Percentiles rank a stretch among this genome's conserved stretches.
phyloP scores from a whole-genome alignment of 2,888 invertebrate species.

The Physocephala rufipes region DNA sequence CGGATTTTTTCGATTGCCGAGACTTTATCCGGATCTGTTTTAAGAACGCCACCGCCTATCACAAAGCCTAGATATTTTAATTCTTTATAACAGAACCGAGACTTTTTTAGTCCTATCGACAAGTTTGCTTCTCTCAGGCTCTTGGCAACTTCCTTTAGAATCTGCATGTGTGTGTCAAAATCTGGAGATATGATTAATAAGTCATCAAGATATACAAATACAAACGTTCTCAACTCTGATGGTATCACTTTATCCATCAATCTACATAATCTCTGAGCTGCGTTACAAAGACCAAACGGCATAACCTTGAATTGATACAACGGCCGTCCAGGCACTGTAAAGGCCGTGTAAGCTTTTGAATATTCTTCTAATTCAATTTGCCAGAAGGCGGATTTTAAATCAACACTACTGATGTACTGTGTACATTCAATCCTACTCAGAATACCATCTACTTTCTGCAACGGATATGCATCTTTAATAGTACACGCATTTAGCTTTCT shows the following conservation, averaged over 20 bases:
- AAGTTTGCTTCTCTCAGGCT: not conserved
- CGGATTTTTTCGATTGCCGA: not conserved
- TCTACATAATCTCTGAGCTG: slow-evolving; percentile 5
- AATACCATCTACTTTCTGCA: too few species aligned
- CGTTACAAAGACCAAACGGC: slow-evolving; percentile 21
- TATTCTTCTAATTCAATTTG: too few species aligned
- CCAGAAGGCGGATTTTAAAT: too few species aligned
- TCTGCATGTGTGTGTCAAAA: not conserved
- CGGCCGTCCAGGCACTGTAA: too few species aligned
- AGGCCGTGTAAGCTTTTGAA: too few species aligned
- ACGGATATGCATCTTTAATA: too few species aligned
- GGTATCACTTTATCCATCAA: slow-evolving; percentile 21
- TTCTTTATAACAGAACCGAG: not conserved
- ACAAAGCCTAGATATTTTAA: slow-evolving; percentile 6
- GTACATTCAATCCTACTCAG: too few species aligned
- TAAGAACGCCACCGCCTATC: not conserved
- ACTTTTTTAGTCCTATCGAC: not conserved
- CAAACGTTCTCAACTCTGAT: not conserved
- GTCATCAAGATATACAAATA: slow-evolving; percentile 2
- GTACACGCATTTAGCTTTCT: too few species aligned
- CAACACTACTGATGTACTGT: too few species aligned
- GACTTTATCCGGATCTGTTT: slow-evolving; percentile 24
- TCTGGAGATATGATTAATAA: slow-evolving; percentile 4
- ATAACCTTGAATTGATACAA: too few species aligned
- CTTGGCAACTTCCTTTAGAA: slow-evolving; percentile 9